Conservation (phyloP, 2,113 vertebrate species). For the Lophochroa leadbeateri region DNA sequence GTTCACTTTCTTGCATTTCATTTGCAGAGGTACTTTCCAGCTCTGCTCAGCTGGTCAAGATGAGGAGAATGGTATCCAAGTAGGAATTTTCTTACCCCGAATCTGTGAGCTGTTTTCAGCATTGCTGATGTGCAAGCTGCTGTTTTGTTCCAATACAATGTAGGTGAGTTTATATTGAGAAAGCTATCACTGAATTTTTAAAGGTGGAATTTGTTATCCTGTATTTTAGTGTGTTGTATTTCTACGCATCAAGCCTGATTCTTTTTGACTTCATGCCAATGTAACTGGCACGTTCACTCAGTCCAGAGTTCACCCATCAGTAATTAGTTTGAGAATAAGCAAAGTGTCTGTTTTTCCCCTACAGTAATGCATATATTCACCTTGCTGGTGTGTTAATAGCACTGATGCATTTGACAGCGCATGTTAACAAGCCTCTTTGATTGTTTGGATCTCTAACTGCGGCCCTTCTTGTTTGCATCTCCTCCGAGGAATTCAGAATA, state of each 20-base stretch:
- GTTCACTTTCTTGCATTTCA: slow-evolving; percentile 23
- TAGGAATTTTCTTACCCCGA: not conserved
- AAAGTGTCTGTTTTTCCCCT: not conserved
- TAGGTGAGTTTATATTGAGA: not conserved
- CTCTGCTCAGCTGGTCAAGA: slow-evolving; percentile 21
- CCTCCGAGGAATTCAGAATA: slow-evolving; percentile 96
- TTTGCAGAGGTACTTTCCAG: slow-evolving; percentile 11
- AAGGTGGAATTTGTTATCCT: not conserved
- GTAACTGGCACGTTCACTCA: not conserved
- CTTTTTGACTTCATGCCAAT: not conserved
- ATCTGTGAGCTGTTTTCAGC: not conserved
- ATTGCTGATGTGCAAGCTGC: not conserved
- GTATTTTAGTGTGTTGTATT: not conserved
- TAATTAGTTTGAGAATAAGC: not conserved
- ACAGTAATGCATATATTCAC: not conserved
- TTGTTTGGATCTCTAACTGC: slow-evolving; percentile 98
- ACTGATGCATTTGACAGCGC: slow-evolving; percentile 83
- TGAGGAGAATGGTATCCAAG: not conserved
- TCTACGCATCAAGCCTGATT: not conserved
- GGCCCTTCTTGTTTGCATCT: slow-evolving; percentile 96
- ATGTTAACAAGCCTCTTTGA: slow-evolving; percentile 98
- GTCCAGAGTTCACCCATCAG: not conserved
- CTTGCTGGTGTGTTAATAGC: not conserved
- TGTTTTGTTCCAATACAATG: not conserved
- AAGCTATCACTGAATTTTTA: not conserved